Base-by-base conservation (phyloP, 2,888 invertebrate genomes). In the Scelioninae gen. 1 region DNA sequence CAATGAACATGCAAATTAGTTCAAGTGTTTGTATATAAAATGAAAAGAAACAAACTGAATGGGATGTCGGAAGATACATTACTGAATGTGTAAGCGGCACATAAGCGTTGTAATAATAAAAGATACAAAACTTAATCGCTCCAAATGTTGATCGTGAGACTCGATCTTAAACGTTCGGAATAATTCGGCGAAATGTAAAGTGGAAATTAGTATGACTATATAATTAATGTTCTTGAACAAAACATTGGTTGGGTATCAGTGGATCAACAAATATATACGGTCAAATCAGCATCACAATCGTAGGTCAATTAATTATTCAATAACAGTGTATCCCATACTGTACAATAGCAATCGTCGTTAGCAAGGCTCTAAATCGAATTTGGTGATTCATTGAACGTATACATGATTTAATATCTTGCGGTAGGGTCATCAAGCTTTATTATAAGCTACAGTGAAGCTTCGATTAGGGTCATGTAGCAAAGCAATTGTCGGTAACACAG, bases 401-500 rank as follows among this genome's bases (percentile, higher is more conserved):
- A 66, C 32, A 76, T 55, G 63, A 79, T 77, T 49, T 65, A 75
- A 83, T 84, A 78, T 82, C 53, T 85, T 75, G 85, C 82, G 66
- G 75, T 75, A 72, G 74, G 75, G 62, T 53, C 71, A 49, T 85
- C 75, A 88, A 89, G 89, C 88, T 88, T 82, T 83, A 86, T 84
- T 81, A 76, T 84, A 84, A 85, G 87, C 85, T 89, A 88, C 88
- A 85, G 85, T 88, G 84, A 89, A 89, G 89, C 87, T 87, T 87
- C 78, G 82, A 86, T 88, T 83, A 83, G 84, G 85, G 79, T 85
- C 82, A 82, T 68, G 79, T 88, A 84, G 86, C 87, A 85, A 88
- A 88, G 88, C 89, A 72, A 78, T 75, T 66, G 65, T 58, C 47
- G 43, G 62, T 87, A 85, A 81, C 82, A 84, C 86, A 88, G 86